Percentiles rank a stretch among this genome's conserved stretches.
Evolutionary conservation across 2,113 vertebrate genomes (phyloP).

Genomic region (Myotis davidii): DNA sequence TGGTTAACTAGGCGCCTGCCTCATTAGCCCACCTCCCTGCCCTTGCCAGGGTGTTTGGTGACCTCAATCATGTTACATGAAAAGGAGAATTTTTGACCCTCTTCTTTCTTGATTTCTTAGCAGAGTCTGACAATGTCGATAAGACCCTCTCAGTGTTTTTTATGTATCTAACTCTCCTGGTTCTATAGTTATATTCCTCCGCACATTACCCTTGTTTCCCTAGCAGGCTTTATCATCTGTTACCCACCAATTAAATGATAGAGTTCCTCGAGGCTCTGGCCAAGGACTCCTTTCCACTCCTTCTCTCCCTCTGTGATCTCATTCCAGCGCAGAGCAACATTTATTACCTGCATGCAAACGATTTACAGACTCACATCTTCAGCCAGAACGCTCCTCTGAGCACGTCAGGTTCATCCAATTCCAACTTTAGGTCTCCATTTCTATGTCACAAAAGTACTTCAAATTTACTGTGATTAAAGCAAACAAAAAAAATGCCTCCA

Average conservation of each 20-base stretch:
- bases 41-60: neutral
- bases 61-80: neutral
- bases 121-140: neutral
- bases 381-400: neutral
- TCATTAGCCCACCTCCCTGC: neutral
- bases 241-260: neutral
- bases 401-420: neutral
- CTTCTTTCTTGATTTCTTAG: neutral
- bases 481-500: neutral
- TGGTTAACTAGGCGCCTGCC: rapidly evolving
- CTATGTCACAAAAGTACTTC: neutral
- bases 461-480: neutral
- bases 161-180: neutral
- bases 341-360: neutral
- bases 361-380: neutral
- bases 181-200: neutral
- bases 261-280: neutral
- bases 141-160: neutral
- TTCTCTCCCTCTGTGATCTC: neutral
- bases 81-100: neutral
- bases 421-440: neutral
- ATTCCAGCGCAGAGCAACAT: neutral
- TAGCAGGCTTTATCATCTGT: neutral
- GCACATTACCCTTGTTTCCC: neutral
- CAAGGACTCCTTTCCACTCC: neutral